Base-by-base conservation (phyloP, 2,797 vertebrate species). In the Phoebastria nigripes region DNA sequence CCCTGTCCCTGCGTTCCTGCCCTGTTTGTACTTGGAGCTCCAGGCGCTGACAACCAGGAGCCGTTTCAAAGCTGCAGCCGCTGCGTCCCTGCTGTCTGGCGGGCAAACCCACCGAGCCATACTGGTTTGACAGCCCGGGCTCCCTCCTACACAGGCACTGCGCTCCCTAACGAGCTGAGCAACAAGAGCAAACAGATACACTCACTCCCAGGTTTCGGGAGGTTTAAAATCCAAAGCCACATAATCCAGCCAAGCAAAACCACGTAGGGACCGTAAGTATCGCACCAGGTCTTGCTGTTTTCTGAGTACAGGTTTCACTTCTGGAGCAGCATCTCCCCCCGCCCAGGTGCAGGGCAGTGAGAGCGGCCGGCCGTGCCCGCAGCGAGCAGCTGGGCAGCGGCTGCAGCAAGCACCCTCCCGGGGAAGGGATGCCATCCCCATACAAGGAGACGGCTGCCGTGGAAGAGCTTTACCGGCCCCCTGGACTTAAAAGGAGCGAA, bases 401-500 rank as follows among this genome's bases (percentile, higher is more conserved):
- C 79, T 12, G 37, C 6, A 8, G 17, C 4, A 6, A 82, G 63
- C 80, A 35, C 8, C 20, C 22, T 41, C 63, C 44, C 0, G 2
- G 61, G 47, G 28, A 73, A 73, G 87, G 49, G 89, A 91, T 84
- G 66, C 81, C 67, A 63, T 91, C 89, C 86, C 97, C 95, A 82
- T 93, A 96, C 97, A 93, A 84, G 96, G 96, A 95, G 65, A 12
- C 6, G 2, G 83, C 37, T n/a, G 87, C 10, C 31, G 39, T 24
- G 37, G 29, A 82, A n/a, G 84, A 93, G 78, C 85, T 93, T 90
- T n/a, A 76, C 76, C 12, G 15, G 79, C 76, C 82, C 86, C 86
- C 47, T 61, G 95, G 80, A 97, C 96, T 96, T 97, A 95, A 97
- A 97, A 97, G 97, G 97, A 97, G 61, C 37, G 24, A 87, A 95